phyloP scores from a whole-genome alignment of 2,113 vertebrate species.

The Dasyornis broadbenti region DNA sequence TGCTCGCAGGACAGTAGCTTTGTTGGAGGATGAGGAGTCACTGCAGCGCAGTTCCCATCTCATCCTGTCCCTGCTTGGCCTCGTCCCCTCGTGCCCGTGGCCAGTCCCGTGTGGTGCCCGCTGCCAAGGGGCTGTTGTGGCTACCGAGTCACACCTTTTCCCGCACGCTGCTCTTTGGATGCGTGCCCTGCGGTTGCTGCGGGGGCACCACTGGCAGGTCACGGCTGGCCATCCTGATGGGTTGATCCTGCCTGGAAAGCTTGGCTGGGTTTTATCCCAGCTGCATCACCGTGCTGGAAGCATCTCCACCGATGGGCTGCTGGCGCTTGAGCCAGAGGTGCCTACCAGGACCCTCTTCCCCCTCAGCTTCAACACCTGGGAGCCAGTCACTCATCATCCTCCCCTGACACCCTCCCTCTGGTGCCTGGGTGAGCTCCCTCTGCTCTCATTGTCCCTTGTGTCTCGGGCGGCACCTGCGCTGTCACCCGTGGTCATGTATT shows the following conservation, averaged over 20 bases:
- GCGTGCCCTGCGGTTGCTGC: accelerated
- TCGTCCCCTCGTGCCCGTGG: accelerated
- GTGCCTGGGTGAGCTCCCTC: background rate
- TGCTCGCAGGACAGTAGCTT: accelerated
- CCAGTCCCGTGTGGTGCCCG: accelerated
- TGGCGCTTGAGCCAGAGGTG: background rate
- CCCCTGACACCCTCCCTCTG: background rate
- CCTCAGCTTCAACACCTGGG: background rate
- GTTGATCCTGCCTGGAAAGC: background rate
- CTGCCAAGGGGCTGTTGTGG: background rate
- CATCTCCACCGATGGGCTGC: background rate
- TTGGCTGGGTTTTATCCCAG: background rate
- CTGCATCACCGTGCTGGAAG: accelerated
- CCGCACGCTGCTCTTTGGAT: accelerated
- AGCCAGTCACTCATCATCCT: background rate
- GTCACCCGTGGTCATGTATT: background rate
- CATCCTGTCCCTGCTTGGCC: accelerated
- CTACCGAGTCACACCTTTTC: background rate
- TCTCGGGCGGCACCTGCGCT: accelerated
- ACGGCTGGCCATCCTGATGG: accelerated
- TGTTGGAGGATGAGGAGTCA: background rate
- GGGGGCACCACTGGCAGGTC: background rate
- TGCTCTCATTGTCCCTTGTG: background rate
- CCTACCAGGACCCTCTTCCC: background rate
- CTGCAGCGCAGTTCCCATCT: background rate